These are phyloP conservation scores for Macrocentrus cingulum DNA, from an alignment of 1,140 invertebrate genomes.

Conservation along the genomic window DNA sequence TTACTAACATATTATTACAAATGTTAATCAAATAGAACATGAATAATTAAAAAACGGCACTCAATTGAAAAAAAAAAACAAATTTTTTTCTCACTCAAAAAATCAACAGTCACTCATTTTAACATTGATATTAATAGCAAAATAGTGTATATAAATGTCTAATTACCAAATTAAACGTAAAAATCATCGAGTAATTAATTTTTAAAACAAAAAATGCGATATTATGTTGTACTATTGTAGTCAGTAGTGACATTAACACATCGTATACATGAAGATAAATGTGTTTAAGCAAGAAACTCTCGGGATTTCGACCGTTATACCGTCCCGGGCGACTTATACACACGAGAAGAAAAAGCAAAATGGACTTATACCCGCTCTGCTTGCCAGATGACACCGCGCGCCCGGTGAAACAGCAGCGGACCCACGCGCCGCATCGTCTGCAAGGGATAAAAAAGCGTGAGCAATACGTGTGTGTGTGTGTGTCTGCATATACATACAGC, in stretches of 20 bases:
- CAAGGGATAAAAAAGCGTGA: conserved; percentile 19
- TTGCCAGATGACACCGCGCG: conserved; percentile 35
- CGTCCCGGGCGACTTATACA: not conserved
- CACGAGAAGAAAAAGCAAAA: conserved; percentile 5
- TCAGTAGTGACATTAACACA: not conserved
- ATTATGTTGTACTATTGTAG: too few species aligned
- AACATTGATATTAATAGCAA: too few species aligned
- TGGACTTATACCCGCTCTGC: conserved; percentile 19
- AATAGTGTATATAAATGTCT: too few species aligned
- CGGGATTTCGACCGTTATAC: conserved; percentile 5
- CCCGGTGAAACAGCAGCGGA: conserved; percentile 20
- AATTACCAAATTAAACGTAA: too few species aligned
- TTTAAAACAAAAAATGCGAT: too few species aligned
- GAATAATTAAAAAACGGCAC: too few species aligned
- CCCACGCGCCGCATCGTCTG: conserved; percentile 25
- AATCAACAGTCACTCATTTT: too few species aligned
- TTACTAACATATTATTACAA: too few species aligned
- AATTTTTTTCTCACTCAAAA: too few species aligned
- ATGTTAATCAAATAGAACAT: too few species aligned
- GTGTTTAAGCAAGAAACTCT: not conserved
- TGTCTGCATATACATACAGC: not conserved
- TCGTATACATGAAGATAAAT: not conserved
- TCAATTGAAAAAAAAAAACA: too few species aligned
- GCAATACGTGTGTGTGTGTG: not conserved
- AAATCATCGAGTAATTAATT: too few species aligned